Evolutionary conservation across 2,797 vertebrate genomes (phyloP).

Genomic region (Tangara arthus): DNA sequence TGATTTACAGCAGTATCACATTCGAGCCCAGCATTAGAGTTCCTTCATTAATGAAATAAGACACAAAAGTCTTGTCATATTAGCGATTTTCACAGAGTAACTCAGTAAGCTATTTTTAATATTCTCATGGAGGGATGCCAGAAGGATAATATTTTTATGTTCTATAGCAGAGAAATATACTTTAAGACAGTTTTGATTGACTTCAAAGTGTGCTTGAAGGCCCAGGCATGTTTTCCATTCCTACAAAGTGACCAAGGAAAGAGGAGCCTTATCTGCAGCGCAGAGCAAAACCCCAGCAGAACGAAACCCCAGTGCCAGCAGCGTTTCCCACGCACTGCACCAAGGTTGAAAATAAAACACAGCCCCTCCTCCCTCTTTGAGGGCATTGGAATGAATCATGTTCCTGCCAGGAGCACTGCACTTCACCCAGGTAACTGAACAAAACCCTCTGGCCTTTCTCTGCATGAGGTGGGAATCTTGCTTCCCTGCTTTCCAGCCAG

Average conservation of each 20-base stretch:
- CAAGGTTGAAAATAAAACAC: not conserved
- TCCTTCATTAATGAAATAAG: constrained; percentile 57
- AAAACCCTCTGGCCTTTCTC: not conserved
- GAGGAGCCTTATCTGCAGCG: not conserved
- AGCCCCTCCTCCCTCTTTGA: not conserved
- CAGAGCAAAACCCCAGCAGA: not conserved
- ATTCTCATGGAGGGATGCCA: constrained; percentile 50
- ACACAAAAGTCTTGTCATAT: constrained; percentile 48
- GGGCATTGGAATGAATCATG: not conserved
- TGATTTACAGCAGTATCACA: constrained; percentile 57
- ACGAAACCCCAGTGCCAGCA: not conserved
- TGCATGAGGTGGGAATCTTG: not conserved
- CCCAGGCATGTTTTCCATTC: constrained; percentile 36
- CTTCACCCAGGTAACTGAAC: not conserved
- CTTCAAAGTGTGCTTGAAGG: constrained; percentile 26
- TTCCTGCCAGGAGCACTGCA: not conserved
- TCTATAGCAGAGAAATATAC: constrained; percentile 40
- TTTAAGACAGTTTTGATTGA: constrained; percentile 53
- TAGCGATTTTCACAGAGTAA: constrained; percentile 48
- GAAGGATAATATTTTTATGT: constrained; percentile 57
- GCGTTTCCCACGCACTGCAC: not conserved
- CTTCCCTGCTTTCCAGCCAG: not conserved
- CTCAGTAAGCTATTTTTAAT: constrained; percentile 67
- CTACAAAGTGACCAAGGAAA: not conserved
- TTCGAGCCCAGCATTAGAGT: constrained; percentile 9